Evolutionary conservation across 2,888 invertebrate genomes (phyloP).

Genomic region (Aleiodes testaceus): DNA sequence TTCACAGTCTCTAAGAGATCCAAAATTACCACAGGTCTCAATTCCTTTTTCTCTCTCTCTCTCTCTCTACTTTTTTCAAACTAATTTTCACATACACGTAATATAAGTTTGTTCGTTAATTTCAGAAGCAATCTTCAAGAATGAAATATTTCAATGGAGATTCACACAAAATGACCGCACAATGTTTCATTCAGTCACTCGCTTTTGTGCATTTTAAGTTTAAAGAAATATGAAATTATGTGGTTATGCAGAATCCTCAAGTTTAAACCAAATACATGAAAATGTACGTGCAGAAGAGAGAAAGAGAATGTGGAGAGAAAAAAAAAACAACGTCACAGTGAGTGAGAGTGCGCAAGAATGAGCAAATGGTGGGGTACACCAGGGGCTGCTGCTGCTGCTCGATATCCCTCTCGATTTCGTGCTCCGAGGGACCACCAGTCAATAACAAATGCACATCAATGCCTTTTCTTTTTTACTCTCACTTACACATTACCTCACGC

Average conservation of each 20-base stretch:
- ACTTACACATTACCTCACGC: constrained; percentile 8
- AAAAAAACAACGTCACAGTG: background rate
- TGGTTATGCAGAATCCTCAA: background rate
- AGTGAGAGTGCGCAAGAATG: constrained; percentile 43
- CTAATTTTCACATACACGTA: background rate
- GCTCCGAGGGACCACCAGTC: constrained; percentile 44
- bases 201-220: background rate
- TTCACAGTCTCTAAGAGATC: background rate
- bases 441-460: constrained; percentile 46
- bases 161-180: background rate
- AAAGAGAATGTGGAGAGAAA: background rate
- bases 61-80: background rate
- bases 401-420: constrained; percentile 37
- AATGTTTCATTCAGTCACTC: constrained; percentile 3
- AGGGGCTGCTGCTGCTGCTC: constrained; percentile 18
- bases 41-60: background rate
- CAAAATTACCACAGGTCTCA: constrained; percentile 33
- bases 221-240: background rate
- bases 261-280: too few species aligned
- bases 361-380: constrained; percentile 28
- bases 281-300: background rate
- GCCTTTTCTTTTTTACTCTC: constrained; percentile 3
- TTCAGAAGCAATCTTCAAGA: too few species aligned
- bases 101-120: too few species aligned
- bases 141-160: background rate